Percentiles rank a stretch among this genome's conserved stretches.
Evolutionary conservation across 2,113 vertebrate species (phyloP).

Genomic region (Cephalopterus ornatus): DNA sequence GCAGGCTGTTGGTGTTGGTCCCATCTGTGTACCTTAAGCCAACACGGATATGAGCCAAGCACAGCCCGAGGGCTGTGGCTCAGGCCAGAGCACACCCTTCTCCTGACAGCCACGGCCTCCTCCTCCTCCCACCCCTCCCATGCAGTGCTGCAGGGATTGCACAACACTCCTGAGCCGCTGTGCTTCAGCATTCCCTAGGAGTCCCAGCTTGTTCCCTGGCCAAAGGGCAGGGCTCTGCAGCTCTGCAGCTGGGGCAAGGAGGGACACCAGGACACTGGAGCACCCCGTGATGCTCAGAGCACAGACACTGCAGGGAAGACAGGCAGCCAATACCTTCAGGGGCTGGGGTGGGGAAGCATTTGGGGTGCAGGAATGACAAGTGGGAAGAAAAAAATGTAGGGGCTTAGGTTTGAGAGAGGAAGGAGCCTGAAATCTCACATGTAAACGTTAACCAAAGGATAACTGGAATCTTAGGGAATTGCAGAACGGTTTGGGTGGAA

Average conservation of each 20-base stretch:
- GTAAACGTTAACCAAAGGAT: background rate
- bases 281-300: background rate
- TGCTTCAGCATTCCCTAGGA: background rate
- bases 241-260: background rate
- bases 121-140: background rate
- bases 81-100: background rate
- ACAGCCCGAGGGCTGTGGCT: background rate
- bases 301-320: background rate
- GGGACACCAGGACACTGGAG: background rate
- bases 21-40: background rate
- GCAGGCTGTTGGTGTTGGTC: background rate
- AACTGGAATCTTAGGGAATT: background rate
- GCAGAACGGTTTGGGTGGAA: background rate
- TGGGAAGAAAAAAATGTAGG: background rate
- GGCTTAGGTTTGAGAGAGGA: background rate
- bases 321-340: background rate
- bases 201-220: background rate
- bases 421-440: background rate
- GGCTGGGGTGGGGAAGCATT: background rate
- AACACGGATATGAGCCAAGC: background rate
- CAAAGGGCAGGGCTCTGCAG: background rate
- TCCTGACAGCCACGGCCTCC: background rate
- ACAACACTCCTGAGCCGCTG: background rate
- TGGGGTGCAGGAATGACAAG: background rate
- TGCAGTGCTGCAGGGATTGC: background rate